Conservation (phyloP, 2,113 vertebrate genomes). For the Isurus oxyrinchus region DNA sequence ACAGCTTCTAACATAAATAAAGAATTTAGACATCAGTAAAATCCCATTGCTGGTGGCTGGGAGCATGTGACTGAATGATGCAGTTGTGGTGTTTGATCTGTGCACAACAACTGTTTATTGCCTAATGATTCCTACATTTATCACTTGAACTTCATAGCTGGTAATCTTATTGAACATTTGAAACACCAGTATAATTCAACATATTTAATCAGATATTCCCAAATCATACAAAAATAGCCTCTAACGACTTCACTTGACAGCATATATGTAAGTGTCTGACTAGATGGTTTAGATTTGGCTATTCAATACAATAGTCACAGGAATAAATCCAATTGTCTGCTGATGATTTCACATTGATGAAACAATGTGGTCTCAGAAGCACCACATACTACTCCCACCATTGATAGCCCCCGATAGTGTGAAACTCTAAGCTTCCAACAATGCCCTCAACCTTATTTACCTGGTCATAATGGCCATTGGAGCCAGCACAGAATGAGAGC, state of each 20-base stretch:
- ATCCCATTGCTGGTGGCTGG: background rate
- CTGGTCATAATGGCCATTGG: slow-evolving; percentile 44
- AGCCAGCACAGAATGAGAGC: slow-evolving; percentile 52
- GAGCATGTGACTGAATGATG: background rate
- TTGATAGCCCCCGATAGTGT: slow-evolving; percentile 45
- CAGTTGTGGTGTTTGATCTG: background rate
- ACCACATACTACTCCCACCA: slow-evolving; percentile 48
- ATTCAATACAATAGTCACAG: background rate
- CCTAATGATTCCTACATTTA: background rate
- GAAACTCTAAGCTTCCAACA: slow-evolving; percentile 58
- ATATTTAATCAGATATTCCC: slow-evolving; percentile 19
- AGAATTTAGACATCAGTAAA: background rate
- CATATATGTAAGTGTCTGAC: background rate
- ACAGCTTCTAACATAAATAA: background rate
- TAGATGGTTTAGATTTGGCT: background rate
- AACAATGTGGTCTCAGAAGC: slow-evolving; percentile 58
- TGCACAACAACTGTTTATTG: background rate
- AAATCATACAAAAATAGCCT: slow-evolving; percentile 6
- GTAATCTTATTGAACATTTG: background rate
- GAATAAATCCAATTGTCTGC: slow-evolving; percentile 61
- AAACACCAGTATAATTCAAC: background rate
- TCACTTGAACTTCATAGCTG: background rate
- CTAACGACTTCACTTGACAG: background rate
- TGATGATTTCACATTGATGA: slow-evolving; percentile 63
- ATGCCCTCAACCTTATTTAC: slow-evolving; percentile 38